These are phyloP conservation scores for Chaetophractus vellerosus DNA, from an alignment of 2,797 vertebrate genomes.

Conservation along the genomic window DNA sequence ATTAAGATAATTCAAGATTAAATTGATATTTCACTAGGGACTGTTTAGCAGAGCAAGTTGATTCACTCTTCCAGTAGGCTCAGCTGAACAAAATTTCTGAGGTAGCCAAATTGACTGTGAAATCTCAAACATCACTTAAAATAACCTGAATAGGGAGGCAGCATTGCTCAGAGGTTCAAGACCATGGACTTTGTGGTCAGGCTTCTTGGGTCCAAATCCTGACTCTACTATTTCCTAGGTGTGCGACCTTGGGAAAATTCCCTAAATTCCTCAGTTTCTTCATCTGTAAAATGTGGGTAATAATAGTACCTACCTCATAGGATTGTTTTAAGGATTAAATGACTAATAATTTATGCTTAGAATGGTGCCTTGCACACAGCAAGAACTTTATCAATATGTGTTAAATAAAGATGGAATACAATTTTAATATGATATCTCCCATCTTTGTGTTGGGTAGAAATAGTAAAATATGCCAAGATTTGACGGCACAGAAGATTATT, in stretches of 20 bases:
- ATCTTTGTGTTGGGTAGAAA: conserved; percentile 53
- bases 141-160: conserved; percentile 1
- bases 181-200: not conserved
- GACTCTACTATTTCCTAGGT: conserved; percentile 39
- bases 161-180: not conserved
- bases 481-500: not conserved
- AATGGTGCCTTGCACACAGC: conserved; percentile 21
- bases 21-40: conserved; percentile 59
- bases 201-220: conserved; percentile 39
- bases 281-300: conserved; percentile 36
- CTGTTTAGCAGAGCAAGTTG: conserved; percentile 52
- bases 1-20: conserved; percentile 68
- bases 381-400: conserved; percentile 59
- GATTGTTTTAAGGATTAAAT: conserved; percentile 26
- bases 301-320: not conserved
- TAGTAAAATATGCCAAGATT: conserved; percentile 24
- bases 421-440: conserved; percentile 33
- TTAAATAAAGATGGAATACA: conserved; percentile 58
- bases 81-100: conserved; percentile 59
- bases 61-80: conserved; percentile 63
- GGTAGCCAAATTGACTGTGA: conserved; percentile 4
- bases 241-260: conserved; percentile 39
- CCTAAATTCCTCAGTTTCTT: conserved; percentile 50
- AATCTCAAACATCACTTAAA: conserved; percentile 66
- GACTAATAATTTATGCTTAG: conserved; percentile 37